Evolutionary conservation across 2,113 vertebrate species (phyloP).

Genomic region (Junco hyemalis): DNA sequence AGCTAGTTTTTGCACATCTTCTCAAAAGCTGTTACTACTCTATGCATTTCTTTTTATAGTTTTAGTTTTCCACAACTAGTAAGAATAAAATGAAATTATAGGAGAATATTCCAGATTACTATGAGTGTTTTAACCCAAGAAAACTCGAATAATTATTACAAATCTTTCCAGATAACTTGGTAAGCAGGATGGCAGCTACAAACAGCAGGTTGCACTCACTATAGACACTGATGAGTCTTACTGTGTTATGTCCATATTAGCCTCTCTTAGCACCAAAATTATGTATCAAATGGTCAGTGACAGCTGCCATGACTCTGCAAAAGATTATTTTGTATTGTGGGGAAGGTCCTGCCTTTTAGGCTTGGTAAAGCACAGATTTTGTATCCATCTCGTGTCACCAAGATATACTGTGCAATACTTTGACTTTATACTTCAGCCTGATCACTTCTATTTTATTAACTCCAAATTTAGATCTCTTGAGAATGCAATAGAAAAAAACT

Average conservation of each 20-base stretch:
- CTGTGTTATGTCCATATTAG: background rate
- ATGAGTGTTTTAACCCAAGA: background rate
- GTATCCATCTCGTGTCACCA: rapidly evolving
- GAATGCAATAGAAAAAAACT: background rate
- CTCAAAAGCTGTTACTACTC: background rate
- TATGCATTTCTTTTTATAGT: background rate
- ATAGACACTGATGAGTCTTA: background rate
- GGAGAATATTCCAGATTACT: background rate
- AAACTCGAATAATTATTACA: background rate
- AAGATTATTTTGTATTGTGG: background rate
- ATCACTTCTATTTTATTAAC: background rate
- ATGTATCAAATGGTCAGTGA: background rate
- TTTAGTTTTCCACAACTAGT: background rate
- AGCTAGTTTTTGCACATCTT: background rate
- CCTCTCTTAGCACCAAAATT: background rate
- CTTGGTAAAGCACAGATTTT: background rate
- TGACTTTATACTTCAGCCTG: background rate
- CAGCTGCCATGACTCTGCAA: background rate
- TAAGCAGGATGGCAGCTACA: background rate
- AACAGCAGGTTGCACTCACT: background rate
- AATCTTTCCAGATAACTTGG: background rate
- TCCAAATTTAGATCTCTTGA: background rate
- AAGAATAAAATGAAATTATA: background rate
- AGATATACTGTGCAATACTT: background rate
- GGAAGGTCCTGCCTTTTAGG: background rate